phyloP scores from a whole-genome alignment of 2,113 vertebrate species.

The Mirza zaza region DNA sequence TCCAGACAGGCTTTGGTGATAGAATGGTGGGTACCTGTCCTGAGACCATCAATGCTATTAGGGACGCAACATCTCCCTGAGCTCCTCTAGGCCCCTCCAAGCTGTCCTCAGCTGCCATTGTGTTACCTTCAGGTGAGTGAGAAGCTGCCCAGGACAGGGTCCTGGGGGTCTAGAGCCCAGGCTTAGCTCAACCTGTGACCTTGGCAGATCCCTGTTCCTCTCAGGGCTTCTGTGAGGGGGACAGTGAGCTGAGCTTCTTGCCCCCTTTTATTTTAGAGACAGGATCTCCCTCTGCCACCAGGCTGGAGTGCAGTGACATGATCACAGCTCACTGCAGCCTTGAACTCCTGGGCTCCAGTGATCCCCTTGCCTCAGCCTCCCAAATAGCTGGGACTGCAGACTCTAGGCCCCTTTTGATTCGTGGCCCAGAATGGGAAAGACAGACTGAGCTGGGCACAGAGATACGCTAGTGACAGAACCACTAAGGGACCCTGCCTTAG shows the following conservation, averaged over 20 bases:
- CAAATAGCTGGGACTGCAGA: no score
- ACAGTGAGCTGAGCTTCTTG: background rate
- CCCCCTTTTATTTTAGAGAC: no score
- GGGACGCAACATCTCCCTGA: background rate
- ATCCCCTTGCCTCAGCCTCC: no score
- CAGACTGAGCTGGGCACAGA: background rate
- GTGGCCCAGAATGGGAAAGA: background rate
- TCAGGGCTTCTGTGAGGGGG: background rate
- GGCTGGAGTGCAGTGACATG: no score
- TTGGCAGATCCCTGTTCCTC: background rate
- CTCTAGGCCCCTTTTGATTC: background rate
- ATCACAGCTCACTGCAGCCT: no score
- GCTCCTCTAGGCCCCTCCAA: background rate
- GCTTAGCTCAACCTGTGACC: background rate
- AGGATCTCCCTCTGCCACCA: no score
- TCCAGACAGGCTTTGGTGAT: background rate
- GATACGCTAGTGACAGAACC: background rate
- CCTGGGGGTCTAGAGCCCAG: background rate
- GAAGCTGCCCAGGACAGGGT: background rate
- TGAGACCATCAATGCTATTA: background rate
- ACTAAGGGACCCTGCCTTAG: background rate
- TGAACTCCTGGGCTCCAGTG: no score
- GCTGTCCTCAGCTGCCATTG: background rate
- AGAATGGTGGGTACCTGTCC: background rate
- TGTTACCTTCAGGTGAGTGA: background rate